phyloP scores from a whole-genome alignment of 2,113 vertebrate species.

The Oxyruncus cristatus region DNA sequence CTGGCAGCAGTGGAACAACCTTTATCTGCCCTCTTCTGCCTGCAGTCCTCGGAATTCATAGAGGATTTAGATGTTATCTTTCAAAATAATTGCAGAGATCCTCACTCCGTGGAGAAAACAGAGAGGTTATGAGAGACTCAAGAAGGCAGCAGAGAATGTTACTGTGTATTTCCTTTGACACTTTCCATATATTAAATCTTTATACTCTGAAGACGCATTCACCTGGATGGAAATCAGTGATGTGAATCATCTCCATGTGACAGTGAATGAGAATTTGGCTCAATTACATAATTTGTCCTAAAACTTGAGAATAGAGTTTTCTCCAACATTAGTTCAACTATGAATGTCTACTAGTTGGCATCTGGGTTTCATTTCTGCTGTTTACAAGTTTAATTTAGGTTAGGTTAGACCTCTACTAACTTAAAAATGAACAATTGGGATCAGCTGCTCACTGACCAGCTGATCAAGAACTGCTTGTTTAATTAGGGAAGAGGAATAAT shows the following conservation, averaged over 20 bases:
- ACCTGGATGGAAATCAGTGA: neutral
- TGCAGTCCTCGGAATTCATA: neutral
- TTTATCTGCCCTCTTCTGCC: neutral
- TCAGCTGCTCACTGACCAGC: constrained; percentile 61
- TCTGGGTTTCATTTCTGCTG: constrained; percentile 66
- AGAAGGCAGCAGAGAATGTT: neutral
- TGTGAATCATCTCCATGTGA: neutral
- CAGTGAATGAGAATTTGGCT: neutral
- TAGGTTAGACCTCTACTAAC: constrained; percentile 60
- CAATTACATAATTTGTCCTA: neutral
- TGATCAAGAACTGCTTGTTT: constrained; percentile 73
- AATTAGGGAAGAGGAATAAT: constrained; percentile 82
- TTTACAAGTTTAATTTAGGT: constrained; percentile 67
- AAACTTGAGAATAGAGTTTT: neutral
- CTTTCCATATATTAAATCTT: neutral
- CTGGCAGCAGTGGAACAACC: neutral
- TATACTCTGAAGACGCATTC: neutral
- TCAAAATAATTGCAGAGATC: neutral
- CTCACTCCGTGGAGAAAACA: neutral
- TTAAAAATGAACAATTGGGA: constrained; percentile 65
- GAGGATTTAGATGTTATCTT: neutral
- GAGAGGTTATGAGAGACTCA: neutral
- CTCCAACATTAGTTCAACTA: constrained; percentile 34
- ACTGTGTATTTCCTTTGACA: neutral
- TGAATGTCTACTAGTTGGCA: constrained; percentile 41